These are phyloP conservation scores for Micropoecilia bifurca DNA, from an alignment of 2,797 vertebrate genomes.

Conservation along the genomic window DNA sequence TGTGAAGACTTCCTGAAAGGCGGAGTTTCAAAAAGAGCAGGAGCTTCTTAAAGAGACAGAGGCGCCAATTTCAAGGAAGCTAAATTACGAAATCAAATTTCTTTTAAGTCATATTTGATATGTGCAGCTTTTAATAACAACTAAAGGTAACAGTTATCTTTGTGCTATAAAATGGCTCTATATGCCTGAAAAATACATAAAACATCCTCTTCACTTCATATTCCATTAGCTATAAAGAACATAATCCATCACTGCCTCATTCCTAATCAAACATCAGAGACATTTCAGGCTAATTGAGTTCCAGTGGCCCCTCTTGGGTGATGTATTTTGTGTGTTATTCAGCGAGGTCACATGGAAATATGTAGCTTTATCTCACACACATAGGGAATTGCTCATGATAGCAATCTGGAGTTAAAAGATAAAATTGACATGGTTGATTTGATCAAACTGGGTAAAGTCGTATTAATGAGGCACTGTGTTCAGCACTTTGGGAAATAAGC, in stretches of 20 bases:
- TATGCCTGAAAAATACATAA: too few species aligned
- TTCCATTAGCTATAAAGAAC: slow-evolving; percentile 10
- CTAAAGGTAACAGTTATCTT: too few species aligned
- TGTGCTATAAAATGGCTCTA: too few species aligned
- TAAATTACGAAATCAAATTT: too few species aligned
- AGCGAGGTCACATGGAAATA: not conserved
- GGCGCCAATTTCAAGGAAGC: too few species aligned
- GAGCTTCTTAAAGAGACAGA: too few species aligned
- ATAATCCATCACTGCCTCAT: slow-evolving; percentile 11
- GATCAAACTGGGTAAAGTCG: not conserved
- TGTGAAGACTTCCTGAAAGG: too few species aligned
- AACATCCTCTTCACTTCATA: not conserved
- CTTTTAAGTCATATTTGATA: too few species aligned
- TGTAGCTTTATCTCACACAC: not conserved
- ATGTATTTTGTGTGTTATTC: not conserved
- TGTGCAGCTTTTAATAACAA: too few species aligned
- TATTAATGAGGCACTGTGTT: not conserved
- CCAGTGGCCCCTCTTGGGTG: not conserved
- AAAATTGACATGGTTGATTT: not conserved
- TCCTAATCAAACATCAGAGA: slow-evolving; percentile 42
- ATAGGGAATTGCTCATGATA: not conserved
- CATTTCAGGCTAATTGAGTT: slow-evolving; percentile 6
- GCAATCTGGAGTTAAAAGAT: not conserved
- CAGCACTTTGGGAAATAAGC: not conserved
- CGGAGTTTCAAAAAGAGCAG: too few species aligned